Evolutionary conservation across 2,113 vertebrate genomes (phyloP), one percentile per base, ranked within the genome.

Genomic region (Pseudorasbora parva): DNA sequence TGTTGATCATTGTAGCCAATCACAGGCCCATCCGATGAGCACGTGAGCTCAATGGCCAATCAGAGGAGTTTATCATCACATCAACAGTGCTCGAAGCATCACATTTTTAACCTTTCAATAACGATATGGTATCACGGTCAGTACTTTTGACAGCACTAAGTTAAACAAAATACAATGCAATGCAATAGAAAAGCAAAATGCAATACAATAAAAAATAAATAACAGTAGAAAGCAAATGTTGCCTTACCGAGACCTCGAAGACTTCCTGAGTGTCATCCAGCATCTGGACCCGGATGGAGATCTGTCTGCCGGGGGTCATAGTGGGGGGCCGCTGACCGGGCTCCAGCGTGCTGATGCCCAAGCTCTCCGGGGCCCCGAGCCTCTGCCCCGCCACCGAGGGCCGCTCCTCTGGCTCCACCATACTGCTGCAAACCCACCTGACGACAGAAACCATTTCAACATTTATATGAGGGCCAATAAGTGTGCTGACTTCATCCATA

Each of bases 181-280:
- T 33, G 2, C 8, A 59, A 23, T 2, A 57, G 19, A 23, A 1
- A 17, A 17, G 15, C 15, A 7, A 19, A 59, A 8, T 33, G 14
- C 15, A 11, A 51, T 4, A 33, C 54, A 75, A 75, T 19, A 17
- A 8, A 51, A 49, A 69, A 17, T n/a, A n/a, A n/a, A n/a, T n/a
- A n/a, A 21, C 2, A 30, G 25, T 12, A 49, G n/a, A 30, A 30
- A 12, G 10, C 7, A 23, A 62, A 41, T 4, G 2, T 17, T n/a
- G 60, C 86, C 96, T 97, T 93, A 99, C 97, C 83, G 96, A 95
- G 90, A 98, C 95, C 68, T 98, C 95, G 74, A 98, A 98, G 27
- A 95, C 95, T 92, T 98, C 97, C 90, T 97, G 96, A 0, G 96
- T 95, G 90, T 99, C 97, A 82, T 99, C 97, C 84, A 99, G 93